These are phyloP conservation scores for Aricia artaxerxes DNA, from an alignment of 2,888 invertebrate species.

Conservation along the genomic window DNA sequence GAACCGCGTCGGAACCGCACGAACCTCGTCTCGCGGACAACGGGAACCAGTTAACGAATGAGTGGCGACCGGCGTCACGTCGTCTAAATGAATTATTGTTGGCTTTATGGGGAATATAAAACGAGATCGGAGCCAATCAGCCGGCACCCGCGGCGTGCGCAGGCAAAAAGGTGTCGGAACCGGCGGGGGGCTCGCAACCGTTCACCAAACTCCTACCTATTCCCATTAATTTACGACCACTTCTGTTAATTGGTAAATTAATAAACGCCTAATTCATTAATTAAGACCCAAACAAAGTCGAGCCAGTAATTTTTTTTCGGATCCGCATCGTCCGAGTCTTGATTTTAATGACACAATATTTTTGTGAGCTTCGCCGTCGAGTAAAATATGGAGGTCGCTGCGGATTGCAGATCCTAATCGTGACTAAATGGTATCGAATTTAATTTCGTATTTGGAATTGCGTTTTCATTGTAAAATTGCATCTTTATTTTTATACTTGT, in stretches of 20 bases:
- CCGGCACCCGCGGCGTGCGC: conserved; percentile 74
- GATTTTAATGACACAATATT: conserved; percentile 21
- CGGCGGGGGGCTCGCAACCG: conserved; percentile 69
- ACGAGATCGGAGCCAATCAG: conserved; percentile 79
- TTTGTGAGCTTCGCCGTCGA: background rate
- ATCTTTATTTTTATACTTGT: background rate
- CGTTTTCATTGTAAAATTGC: background rate
- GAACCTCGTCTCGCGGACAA: conserved; percentile 59
- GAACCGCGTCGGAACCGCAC: conserved; percentile 39
- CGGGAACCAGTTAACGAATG: conserved; percentile 74
- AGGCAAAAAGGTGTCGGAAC: conserved; percentile 75
- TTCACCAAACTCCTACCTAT: conserved; percentile 64
- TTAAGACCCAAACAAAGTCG: background rate
- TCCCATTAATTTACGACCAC: conserved; percentile 69
- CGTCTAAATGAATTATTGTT: conserved; percentile 80
- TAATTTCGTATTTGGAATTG: conserved; percentile 3
- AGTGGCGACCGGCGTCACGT: conserved; percentile 80
- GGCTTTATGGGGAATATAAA: conserved; percentile 79
- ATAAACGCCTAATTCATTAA: conserved; percentile 13
- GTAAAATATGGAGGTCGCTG: background rate
- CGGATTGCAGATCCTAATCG: conserved; percentile 2
- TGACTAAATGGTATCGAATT: conserved; percentile 6
- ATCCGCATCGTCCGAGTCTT: background rate
- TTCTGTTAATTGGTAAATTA: conserved; percentile 50
- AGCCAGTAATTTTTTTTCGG: background rate